Evolutionary conservation across 2,888 invertebrate genomes (phyloP).

Genomic region (Parascotia fuliginaria): DNA sequence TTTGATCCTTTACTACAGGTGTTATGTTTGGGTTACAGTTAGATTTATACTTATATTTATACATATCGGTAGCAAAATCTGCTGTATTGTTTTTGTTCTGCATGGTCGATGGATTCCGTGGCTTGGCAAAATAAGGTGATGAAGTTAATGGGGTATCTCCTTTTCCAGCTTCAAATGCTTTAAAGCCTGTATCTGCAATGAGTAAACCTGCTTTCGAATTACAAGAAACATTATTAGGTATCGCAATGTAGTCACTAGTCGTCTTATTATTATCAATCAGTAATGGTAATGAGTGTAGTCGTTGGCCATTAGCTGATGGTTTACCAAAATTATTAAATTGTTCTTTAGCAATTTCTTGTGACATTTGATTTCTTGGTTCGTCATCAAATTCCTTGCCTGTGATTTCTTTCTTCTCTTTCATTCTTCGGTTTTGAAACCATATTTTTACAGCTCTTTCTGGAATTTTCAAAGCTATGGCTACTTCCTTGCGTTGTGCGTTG

Average conservation of each 20-base stretch:
- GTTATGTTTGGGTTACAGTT: not conserved
- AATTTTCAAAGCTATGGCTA: slow-evolving; percentile 87
- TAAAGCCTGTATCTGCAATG: not conserved
- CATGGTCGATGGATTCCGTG: not conserved
- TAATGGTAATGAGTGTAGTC: slow-evolving; percentile 44
- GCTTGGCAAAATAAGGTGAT: slow-evolving; percentile 6
- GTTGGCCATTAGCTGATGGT: slow-evolving; percentile 51
- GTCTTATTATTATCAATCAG: slow-evolving; percentile 14
- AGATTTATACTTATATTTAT: slow-evolving; percentile 14
- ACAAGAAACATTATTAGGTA: not conserved
- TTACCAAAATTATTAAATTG: slow-evolving; percentile 50
- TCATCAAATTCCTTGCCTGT: slow-evolving; percentile 47
- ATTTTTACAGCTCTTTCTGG: slow-evolving; percentile 92
- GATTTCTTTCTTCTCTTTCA: slow-evolving; percentile 89
- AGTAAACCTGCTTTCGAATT: not conserved
- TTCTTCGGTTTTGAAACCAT: slow-evolving; percentile 94
- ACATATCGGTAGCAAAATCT: slow-evolving; percentile 17
- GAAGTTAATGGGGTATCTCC: slow-evolving; percentile 2
- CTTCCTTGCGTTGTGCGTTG: slow-evolving; percentile 88
- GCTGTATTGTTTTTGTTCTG: slow-evolving; percentile 8
- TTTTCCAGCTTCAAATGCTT: not conserved
- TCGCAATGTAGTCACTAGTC: not conserved
- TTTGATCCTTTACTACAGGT: not conserved
- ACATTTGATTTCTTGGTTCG: slow-evolving; percentile 34
- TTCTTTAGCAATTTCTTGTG: slow-evolving; percentile 41